A percentile compares a stretch with the other conserved stretches of the same genome.
Evolutionary conservation across 1,140 invertebrate genomes (phyloP).

Genomic region (Drosophila auraria): DNA sequence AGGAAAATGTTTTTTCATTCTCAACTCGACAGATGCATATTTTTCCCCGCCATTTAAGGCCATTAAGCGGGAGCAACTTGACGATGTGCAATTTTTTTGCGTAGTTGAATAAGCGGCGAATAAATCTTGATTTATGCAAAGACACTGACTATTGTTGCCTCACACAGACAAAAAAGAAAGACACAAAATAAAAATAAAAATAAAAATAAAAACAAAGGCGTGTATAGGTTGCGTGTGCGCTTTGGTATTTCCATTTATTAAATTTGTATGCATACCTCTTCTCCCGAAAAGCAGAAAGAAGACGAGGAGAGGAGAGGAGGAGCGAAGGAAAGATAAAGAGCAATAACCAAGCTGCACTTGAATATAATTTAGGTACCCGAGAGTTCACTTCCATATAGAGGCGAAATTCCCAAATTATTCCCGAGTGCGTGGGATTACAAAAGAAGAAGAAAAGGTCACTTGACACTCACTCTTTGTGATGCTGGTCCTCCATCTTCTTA

Average conservation of each 20-base stretch:
- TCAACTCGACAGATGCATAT: not conserved
- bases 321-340: constrained; percentile 23
- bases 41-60: constrained; percentile 25
- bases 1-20: constrained; percentile 2
- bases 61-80: constrained; percentile 24
- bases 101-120: constrained; percentile 30
- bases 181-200: constrained; percentile 13
- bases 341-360: constrained; percentile 54
- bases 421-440: constrained; percentile 32
- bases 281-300: constrained; percentile 22
- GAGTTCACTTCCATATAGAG: constrained; percentile 24
- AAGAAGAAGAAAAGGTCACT: constrained; percentile 40
- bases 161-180: constrained; percentile 15
- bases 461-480: constrained; percentile 55
- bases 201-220: constrained; percentile 35
- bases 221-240: constrained; percentile 63
- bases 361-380: constrained; percentile 25
- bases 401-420: constrained; percentile 48
- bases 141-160: constrained; percentile 32
- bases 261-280: constrained; percentile 58
- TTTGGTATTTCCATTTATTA: constrained; percentile 74
- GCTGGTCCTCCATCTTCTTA: not conserved
- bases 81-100: constrained; percentile 27
- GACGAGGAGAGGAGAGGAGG: not conserved
- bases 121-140: constrained; percentile 68